Conservation (phyloP, 2,888 invertebrate genomes). For the Brenthis daphne region DNA sequence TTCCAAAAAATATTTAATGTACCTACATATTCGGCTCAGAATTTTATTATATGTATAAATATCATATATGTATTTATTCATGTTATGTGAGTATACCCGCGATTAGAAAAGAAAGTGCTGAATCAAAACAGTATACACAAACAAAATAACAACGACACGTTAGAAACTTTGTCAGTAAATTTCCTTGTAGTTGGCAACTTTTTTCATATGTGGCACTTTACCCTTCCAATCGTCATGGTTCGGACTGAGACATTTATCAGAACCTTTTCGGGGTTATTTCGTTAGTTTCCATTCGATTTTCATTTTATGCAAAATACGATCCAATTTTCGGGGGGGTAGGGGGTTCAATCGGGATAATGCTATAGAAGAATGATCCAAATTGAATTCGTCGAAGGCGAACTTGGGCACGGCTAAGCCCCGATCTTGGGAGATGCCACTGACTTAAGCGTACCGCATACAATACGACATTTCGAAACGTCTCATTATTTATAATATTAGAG, state of each 20-base stretch:
- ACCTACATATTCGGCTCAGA: no score
- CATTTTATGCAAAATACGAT: constrained; percentile 80
- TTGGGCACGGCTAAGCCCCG: constrained; percentile 45
- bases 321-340: constrained; percentile 60
- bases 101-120: background rate
- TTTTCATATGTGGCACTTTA: constrained; percentile 30
- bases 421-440: constrained; percentile 57
- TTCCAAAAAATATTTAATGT: no score
- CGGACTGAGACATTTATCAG: constrained; percentile 45
- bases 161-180: background rate
- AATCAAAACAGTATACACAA: constrained; percentile 4
- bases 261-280: constrained; percentile 62
- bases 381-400: constrained; percentile 63
- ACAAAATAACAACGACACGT: background rate
- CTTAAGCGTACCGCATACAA: constrained; percentile 41
- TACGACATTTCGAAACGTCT: background rate
- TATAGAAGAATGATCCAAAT: constrained; percentile 79
- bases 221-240: constrained; percentile 34
- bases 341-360: constrained; percentile 74
- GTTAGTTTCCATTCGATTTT: constrained; percentile 76
- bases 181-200: constrained; percentile 12
- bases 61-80: no score
- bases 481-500: background rate
- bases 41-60: no score
- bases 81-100: no score